Conservation (phyloP, 2,113 vertebrate genomes). For the Eretmochelys imbricata region DNA sequence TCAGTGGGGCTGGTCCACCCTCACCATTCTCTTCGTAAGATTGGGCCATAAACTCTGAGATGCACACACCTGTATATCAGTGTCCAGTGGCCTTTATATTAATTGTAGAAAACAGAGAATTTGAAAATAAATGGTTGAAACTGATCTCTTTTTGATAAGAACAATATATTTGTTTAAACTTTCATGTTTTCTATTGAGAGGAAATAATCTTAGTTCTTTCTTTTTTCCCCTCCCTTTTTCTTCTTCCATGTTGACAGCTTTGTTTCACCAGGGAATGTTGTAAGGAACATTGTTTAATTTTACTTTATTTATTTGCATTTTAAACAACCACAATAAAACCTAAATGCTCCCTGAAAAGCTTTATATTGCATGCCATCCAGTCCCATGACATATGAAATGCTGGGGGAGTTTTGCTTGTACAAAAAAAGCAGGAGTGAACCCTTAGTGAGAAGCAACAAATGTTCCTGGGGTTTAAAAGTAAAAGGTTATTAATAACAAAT, state of each 20-base stretch:
- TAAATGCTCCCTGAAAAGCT: conserved; percentile 68
- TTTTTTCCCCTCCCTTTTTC: neutral
- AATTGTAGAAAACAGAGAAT: neutral
- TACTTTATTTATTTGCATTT: conserved; percentile 65
- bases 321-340: conserved; percentile 68
- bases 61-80: neutral
- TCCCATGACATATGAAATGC: conserved; percentile 50
- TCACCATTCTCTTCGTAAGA: neutral
- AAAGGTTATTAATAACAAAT: neutral
- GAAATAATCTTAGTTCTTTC: conserved; percentile 34
- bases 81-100: neutral
- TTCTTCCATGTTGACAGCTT: conserved; percentile 43
- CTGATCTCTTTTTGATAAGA: neutral
- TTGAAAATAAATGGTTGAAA: neutral
- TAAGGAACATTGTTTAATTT: conserved; percentile 64
- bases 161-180: neutral
- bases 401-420: neutral
- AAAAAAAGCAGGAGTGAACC: neutral
- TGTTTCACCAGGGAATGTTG: conserved; percentile 49
- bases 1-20: neutral
- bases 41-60: neutral
- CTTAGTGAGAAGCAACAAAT: neutral
- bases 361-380: conserved; percentile 48
- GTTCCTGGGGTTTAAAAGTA: neutral
- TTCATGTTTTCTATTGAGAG: conserved; percentile 23